Percentiles rank a stretch among this genome's conserved stretches.
These are phyloP conservation scores for Willowsia nigromaculata DNA, from an alignment of 2,888 invertebrate species.

Conservation along the genomic window DNA sequence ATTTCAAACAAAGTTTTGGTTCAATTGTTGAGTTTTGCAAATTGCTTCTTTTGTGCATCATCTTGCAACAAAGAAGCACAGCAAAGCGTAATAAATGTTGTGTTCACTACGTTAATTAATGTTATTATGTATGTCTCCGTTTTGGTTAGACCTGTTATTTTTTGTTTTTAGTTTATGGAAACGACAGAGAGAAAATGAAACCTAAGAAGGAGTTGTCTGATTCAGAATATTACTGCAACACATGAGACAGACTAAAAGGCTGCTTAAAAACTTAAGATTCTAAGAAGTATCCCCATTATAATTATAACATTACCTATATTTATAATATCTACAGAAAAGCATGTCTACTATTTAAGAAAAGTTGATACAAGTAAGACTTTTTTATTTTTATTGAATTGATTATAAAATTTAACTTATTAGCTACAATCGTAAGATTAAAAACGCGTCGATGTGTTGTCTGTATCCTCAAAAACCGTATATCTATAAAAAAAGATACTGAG, in stretches of 20 bases:
- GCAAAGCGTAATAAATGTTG: slow-evolving; percentile 32
- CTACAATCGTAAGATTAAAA: not conserved
- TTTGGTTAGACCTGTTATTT: not conserved
- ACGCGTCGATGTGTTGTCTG: not conserved
- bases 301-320: too few species aligned
- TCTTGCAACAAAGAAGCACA: not conserved
- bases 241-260: slow-evolving; percentile 65
- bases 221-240: slow-evolving; percentile 50
- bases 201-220: not conserved
- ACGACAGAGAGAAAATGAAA: not conserved
- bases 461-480: not conserved
- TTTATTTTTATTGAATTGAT: slow-evolving; percentile 52
- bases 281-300: slow-evolving; percentile 8
- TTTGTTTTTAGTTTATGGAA: not conserved
- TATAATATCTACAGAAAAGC: not conserved
- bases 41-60: not conserved
- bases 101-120: slow-evolving; percentile 31
- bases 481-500: too few species aligned
- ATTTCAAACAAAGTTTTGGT: not conserved
- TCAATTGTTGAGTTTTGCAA: not conserved
- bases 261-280: slow-evolving; percentile 36
- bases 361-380: slow-evolving; percentile 33
- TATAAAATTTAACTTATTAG: slow-evolving; percentile 4
- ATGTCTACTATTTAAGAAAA: slow-evolving; percentile 9
- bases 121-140: not conserved